Evolutionary conservation across 2,797 vertebrate species (phyloP).

Genomic region (Lagorchestes hirsutus): DNA sequence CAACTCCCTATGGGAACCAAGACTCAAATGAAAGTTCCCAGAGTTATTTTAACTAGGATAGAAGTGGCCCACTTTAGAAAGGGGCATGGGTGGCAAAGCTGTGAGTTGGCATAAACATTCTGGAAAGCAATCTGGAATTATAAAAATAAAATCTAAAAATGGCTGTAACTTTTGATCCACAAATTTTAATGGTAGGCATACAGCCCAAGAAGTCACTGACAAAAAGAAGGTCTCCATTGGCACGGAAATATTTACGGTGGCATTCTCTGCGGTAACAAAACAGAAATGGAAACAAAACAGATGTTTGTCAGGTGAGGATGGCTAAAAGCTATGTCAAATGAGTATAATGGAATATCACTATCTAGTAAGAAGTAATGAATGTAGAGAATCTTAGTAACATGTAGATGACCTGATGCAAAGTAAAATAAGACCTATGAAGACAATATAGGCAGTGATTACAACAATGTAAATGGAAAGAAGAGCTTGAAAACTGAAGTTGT

Average conservation of each 20-base stretch:
- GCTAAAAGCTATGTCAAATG: not conserved
- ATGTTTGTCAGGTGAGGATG: not conserved
- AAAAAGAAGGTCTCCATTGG: not conserved
- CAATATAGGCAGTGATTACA: not conserved
- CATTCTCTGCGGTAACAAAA: not conserved
- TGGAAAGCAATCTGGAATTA: not conserved
- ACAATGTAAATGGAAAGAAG: not conserved
- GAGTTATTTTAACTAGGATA: not conserved
- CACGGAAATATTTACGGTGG: not conserved
- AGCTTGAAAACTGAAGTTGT: not conserved
- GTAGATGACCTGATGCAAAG: not conserved
- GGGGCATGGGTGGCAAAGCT: not conserved
- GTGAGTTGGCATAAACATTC: not conserved
- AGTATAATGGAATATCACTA: not conserved
- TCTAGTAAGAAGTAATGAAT: not conserved
- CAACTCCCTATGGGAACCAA: not conserved
- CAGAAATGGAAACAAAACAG: too few relatives aligned
- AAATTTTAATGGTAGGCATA: not conserved
- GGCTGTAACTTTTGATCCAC: not conserved
- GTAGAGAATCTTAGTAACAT: not conserved
- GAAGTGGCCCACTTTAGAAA: constrained; percentile 18
- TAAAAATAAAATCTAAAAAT: not conserved
- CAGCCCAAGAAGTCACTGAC: not conserved
- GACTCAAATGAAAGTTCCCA: not conserved
- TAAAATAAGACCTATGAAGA: not conserved